Conservation (phyloP, 2,888 invertebrate genomes). For the Drosophila eohydei region DNA sequence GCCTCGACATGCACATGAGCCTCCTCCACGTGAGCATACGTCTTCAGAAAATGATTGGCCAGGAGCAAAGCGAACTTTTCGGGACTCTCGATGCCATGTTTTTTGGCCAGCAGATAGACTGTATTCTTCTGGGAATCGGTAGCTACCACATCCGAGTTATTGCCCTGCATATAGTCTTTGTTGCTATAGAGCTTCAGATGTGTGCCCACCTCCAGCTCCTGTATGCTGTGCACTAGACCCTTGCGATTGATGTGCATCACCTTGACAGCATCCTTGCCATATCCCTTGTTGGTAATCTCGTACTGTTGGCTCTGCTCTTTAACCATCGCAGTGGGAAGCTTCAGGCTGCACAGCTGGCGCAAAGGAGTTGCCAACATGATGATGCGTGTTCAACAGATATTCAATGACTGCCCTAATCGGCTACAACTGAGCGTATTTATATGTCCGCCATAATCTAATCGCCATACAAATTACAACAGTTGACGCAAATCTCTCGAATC, state of each 20-base stretch:
- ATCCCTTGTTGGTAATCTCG: slow-evolving; percentile 81
- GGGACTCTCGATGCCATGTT: slow-evolving; percentile 90
- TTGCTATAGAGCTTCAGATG: slow-evolving; percentile 89
- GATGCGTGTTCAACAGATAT: not conserved
- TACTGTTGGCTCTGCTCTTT: slow-evolving; percentile 53
- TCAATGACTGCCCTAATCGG: not conserved
- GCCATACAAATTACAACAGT: not conserved
- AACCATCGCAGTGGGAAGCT: not conserved
- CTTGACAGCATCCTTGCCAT: slow-evolving; percentile 91
- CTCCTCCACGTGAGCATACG: slow-evolving; percentile 90
- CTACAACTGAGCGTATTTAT: not conserved
- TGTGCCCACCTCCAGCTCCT: slow-evolving; percentile 91
- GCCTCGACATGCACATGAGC: slow-evolving; percentile 90
- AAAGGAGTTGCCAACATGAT: slow-evolving; percentile 76
- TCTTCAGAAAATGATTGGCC: slow-evolving; percentile 90
- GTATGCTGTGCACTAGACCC: slow-evolving; percentile 88
- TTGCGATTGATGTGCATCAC: slow-evolving; percentile 90
- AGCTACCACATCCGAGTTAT: slow-evolving; percentile 92
- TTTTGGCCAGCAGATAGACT: slow-evolving; percentile 91
- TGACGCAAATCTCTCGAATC: not conserved
- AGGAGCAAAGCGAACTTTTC: slow-evolving; percentile 92
- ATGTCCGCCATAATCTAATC: not conserved
- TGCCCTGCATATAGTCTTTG: slow-evolving; percentile 89
- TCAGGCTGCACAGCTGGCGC: slow-evolving; percentile 35
- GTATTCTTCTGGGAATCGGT: slow-evolving; percentile 94